Conservation (phyloP, 2,888 invertebrate species). For the Hemithea aestivaria region DNA sequence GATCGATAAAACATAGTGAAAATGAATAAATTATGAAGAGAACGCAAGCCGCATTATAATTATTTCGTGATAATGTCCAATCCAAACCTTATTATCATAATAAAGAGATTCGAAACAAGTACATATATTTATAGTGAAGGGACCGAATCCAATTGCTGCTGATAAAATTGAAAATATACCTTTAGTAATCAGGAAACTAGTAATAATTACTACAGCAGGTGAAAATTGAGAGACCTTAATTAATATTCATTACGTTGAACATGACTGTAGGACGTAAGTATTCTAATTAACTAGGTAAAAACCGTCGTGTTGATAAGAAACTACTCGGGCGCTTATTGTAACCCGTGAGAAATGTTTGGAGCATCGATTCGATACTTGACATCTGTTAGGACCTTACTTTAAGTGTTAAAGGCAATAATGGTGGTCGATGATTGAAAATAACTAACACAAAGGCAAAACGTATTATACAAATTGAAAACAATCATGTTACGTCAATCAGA, state of each 20-base stretch:
- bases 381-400: conserved; percentile 4
- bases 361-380: conserved; percentile 8
- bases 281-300: conserved; percentile 39
- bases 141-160: conserved; percentile 22
- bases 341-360: conserved; percentile 24
- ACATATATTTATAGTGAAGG: conserved; percentile 25
- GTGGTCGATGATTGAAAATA: neutral
- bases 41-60: conserved; percentile 46
- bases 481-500: conserved; percentile 4
- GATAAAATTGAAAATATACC: conserved; percentile 27
- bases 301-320: conserved; percentile 35
- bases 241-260: conserved; percentile 30
- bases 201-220: conserved; percentile 30
- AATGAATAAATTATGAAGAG: conserved; percentile 58
- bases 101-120: conserved; percentile 29
- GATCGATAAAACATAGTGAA: conserved; percentile 59
- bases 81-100: conserved; percentile 36
- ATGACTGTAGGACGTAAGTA: conserved; percentile 24
- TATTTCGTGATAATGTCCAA: conserved; percentile 46
- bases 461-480: neutral
- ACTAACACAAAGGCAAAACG: too few relatives aligned
- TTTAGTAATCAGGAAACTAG: conserved; percentile 19
- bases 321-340: conserved; percentile 26
- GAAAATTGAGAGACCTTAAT: conserved; percentile 34
- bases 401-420: conserved; percentile 1